Base-by-base conservation (phyloP, 2,113 vertebrate genomes). In the Myrmecobius fasciatus region DNA sequence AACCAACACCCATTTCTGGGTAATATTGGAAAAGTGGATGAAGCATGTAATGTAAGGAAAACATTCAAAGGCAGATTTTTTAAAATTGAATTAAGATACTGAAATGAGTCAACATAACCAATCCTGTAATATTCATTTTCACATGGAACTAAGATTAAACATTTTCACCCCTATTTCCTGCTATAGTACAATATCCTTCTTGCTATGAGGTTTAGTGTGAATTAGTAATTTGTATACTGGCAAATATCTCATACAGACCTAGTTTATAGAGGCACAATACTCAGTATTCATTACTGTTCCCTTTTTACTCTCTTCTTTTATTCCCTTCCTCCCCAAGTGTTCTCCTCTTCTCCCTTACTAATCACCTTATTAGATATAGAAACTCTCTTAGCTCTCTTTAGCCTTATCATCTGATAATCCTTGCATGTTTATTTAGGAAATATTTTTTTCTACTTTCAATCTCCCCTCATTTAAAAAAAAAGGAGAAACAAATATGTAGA, bases 321-420 rank as follows among this genome's bases (percentile, higher is more conserved):
- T 53, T 14, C 22, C 0, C 24, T 0, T 1, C 36, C 3, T 43
- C 0, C 8, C 8, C 1, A 83, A 1, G 0, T 7, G 2, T 31
- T 7, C 56, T 90, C 24, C 4, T 24, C 8, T 91, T 43, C 11
- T 90, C 8, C 11, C 43, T 43, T 8, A 0, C 14, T 2, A 8
- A 14, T 25, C 1, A 12, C 0, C 17, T 43, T 43, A 24, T 24
- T 43, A 43, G 36, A 75, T 17, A 36, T n/a, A n/a, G n/a, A 43
- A 43, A 83, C 43, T 25, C 43, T 12, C 25, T 36, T 0, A 12
- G 88, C 8, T 31, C 11, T 4, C 31, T 67, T 67, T 24, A 8
- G 2, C 12, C 3, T 6, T 36, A 12, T 8, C 7, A 31, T 31
- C 36, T 11, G 46, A 51, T 28, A 0, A 25, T 0, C 10, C 3